Base-by-base conservation (phyloP, 2,113 vertebrate genomes). In the Turnix velox region DNA sequence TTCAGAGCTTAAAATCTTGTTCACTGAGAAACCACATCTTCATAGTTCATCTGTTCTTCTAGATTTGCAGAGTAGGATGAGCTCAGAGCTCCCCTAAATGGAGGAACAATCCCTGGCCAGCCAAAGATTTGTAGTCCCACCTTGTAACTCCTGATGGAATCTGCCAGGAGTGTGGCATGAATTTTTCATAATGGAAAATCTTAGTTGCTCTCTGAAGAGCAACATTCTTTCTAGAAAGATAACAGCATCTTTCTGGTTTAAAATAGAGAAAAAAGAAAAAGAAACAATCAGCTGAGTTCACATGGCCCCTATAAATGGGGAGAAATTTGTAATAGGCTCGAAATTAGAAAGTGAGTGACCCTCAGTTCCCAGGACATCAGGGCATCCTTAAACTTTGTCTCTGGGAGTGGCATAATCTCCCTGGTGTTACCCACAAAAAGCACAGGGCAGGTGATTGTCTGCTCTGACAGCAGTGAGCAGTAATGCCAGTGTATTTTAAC, bases 361-460 rank as follows among this genome's bases (percentile, higher is more conserved):
- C 4, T 33, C 19, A 17, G 40, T 12, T 82, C 48, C 18, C 27
- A 10, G 58, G 30, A 22, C 22, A 1, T 10, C 2, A 54, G 69
- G 14, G 4, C 68, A 9, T 2, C 1, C 15, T 37, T 5, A 15
- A 4, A 13, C 19, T 23, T 2, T 4, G 35, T 23, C 39, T 18
- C 20, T 31, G 59, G 16, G 37, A 58, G 43, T 14, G 19, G 20
- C 57, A 52, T 42, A 33, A 23, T 59, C n/a, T 33, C 28, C 35
- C 10, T 39, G 30, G 6, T 54, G 4, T 19, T 8, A 11, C 30
- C 5, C 42, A 35, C 7, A 48, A 24, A 4, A 17, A 31, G 37
- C 24, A 7, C 28, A 3, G 28, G 20, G 18, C 0, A 8, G 1
- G 20, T 18, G 19, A 7, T 7, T 4, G 30, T 52, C 28, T 49